Conservation (phyloP, 2,113 vertebrate genomes). For the Macrotus californicus region DNA sequence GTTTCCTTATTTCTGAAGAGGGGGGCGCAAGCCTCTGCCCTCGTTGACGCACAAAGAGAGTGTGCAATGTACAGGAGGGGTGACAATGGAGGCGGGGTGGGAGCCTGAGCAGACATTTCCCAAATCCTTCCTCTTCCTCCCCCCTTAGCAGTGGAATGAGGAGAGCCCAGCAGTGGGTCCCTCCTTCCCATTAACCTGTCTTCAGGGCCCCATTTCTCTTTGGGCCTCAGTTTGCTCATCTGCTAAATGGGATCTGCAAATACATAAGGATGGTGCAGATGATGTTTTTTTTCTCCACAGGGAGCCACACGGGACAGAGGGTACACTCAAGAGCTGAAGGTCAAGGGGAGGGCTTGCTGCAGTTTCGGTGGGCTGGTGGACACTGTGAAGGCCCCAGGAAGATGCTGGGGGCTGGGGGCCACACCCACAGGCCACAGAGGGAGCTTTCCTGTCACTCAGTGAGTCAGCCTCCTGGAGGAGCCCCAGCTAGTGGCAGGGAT, state of each 20-base stretch:
- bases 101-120: no score
- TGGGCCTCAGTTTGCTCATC: background rate
- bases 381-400: background rate
- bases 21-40: background rate
- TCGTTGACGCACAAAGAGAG: background rate
- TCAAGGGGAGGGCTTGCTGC: accelerated
- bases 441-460: background rate
- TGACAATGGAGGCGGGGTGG: background rate
- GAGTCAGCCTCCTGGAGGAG: background rate
- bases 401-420: background rate
- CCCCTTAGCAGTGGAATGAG: background rate
- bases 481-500: background rate
- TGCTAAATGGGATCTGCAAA: background rate
- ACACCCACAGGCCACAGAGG: background rate
- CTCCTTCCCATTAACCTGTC: background rate
- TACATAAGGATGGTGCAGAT: no score
- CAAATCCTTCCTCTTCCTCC: background rate
- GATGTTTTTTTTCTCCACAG: background rate
- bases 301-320: background rate
- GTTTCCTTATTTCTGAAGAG: background rate
- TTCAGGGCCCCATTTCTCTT: background rate
- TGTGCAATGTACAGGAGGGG: background rate
- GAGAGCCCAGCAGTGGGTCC: no score
- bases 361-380: background rate
- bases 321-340: background rate